These are phyloP conservation scores for Phenganax subtilis DNA, from an alignment of 92 coral and sea anemone species.

Conservation along the genomic window DNA sequence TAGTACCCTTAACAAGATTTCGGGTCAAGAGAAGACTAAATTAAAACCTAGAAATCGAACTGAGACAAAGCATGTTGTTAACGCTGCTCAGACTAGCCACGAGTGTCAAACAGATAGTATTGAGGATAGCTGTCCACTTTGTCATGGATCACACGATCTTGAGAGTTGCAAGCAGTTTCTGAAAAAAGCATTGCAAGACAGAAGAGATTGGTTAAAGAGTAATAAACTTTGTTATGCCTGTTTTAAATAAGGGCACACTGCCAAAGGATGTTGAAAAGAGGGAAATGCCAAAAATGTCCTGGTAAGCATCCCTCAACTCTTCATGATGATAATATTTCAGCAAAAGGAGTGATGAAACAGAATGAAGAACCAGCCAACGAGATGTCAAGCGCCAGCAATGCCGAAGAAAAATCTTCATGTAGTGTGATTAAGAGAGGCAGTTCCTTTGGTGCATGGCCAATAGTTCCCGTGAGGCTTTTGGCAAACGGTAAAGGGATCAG, in stretches of 20 bases:
- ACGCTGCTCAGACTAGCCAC: not conserved
- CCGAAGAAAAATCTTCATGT: not conserved
- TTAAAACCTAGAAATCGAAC: not conserved
- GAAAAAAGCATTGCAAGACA: not conserved
- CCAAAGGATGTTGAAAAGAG: not conserved
- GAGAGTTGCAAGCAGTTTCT: not conserved
- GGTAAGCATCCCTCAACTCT: not conserved
- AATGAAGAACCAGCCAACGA: not conserved
- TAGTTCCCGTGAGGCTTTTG: too few species aligned
- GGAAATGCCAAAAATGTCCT: not conserved
- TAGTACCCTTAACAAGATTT: not conserved
- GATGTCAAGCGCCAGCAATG: not conserved
- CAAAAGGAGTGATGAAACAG: not conserved
- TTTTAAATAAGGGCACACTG: not conserved
- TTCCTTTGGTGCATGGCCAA: too few species aligned
- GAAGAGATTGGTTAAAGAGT: not conserved
- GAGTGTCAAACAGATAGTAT: conserved; percentile 4
- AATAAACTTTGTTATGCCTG: not conserved
- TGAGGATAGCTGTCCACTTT: not conserved
- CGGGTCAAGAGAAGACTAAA: not conserved
- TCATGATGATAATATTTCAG: not conserved
- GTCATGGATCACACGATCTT: not conserved
- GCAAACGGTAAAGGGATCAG: conserved; percentile 1
- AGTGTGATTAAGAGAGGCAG: too few species aligned
- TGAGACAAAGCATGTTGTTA: not conserved